Conservation (phyloP, 1,140 invertebrate species). For the Atta cephalotes region DNA sequence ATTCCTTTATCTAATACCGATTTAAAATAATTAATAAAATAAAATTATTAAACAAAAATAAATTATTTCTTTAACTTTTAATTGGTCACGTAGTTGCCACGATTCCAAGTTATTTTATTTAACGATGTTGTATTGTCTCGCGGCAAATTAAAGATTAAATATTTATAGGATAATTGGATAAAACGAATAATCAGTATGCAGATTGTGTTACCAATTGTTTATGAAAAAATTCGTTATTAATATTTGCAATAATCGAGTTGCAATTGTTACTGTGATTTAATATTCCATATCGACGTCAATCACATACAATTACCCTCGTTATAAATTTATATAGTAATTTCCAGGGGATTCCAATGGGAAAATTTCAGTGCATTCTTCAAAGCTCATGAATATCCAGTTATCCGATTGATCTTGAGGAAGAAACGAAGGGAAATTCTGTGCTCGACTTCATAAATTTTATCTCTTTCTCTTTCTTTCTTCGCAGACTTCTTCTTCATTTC, state of each 20-base stretch:
- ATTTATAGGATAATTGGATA: background rate
- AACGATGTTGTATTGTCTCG: too few relatives aligned
- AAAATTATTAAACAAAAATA: background rate
- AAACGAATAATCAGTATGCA: background rate
- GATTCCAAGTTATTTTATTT: too few relatives aligned
- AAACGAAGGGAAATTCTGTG: constrained; percentile 1
- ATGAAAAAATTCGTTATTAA: background rate
- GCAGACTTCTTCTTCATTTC: background rate
- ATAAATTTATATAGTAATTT: constrained; percentile 31
- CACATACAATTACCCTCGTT: background rate
- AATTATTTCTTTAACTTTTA: constrained; percentile 15
- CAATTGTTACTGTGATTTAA: constrained; percentile 4
- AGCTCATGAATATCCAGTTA: constrained; percentile 46
- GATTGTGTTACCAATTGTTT: constrained; percentile 9
- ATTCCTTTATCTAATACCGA: background rate
- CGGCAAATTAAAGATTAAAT: too few relatives aligned
- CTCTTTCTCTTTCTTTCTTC: background rate
- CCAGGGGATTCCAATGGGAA: background rate
- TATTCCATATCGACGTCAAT: constrained; percentile 1
- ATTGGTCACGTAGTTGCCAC: too few relatives aligned
- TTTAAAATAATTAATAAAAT: background rate
- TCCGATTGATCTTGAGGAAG: constrained; percentile 25
- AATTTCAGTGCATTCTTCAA: constrained; percentile 39
- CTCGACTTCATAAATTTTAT: background rate
- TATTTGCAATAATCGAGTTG: background rate